These are phyloP conservation scores for Blastomussa wellsi DNA, from an alignment of 92 coral and sea anemone genomes.

Conservation along the genomic window DNA sequence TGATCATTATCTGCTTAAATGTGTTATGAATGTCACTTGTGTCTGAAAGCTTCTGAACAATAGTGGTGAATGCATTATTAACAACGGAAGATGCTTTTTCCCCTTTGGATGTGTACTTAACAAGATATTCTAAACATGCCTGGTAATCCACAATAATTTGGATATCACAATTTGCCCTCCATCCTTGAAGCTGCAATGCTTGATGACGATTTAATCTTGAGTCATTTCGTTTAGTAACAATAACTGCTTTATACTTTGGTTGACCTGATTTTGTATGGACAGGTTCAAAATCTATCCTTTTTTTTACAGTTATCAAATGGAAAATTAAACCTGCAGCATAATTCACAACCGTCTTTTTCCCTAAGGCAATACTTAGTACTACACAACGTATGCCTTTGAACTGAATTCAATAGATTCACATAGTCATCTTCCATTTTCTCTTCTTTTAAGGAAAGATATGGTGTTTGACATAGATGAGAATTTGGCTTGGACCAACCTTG, in stretches of 20 bases:
- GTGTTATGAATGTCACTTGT: background rate
- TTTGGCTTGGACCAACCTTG: slow-evolving; percentile 75
- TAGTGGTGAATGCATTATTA: slow-evolving; percentile 29
- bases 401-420: slow-evolving; percentile 61
- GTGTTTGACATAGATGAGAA: slow-evolving; percentile 71
- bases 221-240: slow-evolving; percentile 59
- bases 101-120: slow-evolving; percentile 54
- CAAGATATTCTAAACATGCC: slow-evolving; percentile 54
- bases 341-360: slow-evolving; percentile 21
- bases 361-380: slow-evolving; percentile 65
- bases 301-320: slow-evolving; percentile 53
- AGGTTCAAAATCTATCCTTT: slow-evolving; percentile 52
- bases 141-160: slow-evolving; percentile 59
- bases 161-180: slow-evolving; percentile 65
- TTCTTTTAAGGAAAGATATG: slow-evolving; percentile 40
- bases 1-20: slow-evolving; percentile 29
- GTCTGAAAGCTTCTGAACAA: background rate
- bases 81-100: slow-evolving; percentile 55
- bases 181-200: slow-evolving; percentile 48
- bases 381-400: slow-evolving; percentile 60
- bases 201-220: slow-evolving; percentile 50
- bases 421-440: slow-evolving; percentile 54
- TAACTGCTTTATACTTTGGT: slow-evolving; percentile 41
- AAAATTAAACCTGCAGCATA: slow-evolving; percentile 52
- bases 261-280: slow-evolving; percentile 50